Evolutionary conservation across 2,888 invertebrate species (phyloP).

Genomic region (Paralinhomoeus sp.): DNA sequence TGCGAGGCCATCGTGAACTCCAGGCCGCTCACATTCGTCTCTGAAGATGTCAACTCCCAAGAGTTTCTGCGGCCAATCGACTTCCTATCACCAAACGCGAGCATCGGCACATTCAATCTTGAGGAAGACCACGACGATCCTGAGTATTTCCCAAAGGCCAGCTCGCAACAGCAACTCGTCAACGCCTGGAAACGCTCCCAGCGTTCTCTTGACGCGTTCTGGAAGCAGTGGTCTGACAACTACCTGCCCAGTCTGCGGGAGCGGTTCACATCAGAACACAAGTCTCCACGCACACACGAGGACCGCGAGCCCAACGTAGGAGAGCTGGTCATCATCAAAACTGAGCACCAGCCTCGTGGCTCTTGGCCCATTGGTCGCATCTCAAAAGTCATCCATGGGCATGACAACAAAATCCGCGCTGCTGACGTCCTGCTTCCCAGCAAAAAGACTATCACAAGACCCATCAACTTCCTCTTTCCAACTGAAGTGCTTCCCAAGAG

Average conservation of each 20-base stretch:
- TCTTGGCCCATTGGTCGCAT: not conserved
- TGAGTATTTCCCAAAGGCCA: not conserved
- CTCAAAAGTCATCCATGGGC: not conserved
- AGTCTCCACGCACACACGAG: not conserved
- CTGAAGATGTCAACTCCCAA: not conserved
- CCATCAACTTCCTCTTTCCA: not conserved
- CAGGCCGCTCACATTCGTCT: not conserved
- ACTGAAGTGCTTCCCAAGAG: too few relatives aligned
- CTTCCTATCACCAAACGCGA: not conserved
- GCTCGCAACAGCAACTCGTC: too few relatives aligned
- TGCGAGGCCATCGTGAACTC: constrained; percentile 1
- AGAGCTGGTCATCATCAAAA: not conserved
- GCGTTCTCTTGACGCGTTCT: not conserved
- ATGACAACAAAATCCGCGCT: not conserved
- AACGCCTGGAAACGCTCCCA: not conserved
- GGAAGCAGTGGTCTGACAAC: not conserved
- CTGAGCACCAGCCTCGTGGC: not conserved
- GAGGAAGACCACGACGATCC: not conserved
- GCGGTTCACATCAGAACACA: not conserved
- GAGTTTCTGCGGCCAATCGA: not conserved
- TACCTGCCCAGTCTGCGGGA: not conserved
- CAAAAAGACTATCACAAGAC: not conserved
- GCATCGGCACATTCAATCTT: not conserved
- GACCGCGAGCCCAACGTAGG: not conserved
- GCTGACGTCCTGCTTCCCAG: not conserved